Percentiles rank a stretch among this genome's conserved stretches.
Evolutionary conservation across 2,797 vertebrate species (phyloP).

Genomic region (Cossypha heuglini): DNA sequence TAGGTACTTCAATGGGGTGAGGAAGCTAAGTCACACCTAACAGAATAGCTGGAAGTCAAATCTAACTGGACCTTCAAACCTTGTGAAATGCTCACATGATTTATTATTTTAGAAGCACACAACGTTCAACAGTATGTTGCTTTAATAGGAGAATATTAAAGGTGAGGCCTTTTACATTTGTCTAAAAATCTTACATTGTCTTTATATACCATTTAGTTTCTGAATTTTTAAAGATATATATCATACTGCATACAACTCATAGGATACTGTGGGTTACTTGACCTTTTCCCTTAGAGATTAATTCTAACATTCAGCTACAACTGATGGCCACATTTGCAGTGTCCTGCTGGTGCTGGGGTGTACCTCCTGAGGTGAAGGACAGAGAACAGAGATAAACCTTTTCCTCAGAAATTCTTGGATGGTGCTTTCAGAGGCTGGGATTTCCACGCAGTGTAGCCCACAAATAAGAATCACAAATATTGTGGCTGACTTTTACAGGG

Average conservation of each 20-base stretch:
- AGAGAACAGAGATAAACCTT: background rate
- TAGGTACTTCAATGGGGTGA: background rate
- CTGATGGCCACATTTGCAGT: accelerated
- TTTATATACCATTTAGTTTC: background rate
- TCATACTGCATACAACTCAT: background rate
- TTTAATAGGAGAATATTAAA: background rate
- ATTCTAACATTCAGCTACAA: background rate
- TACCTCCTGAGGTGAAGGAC: background rate
- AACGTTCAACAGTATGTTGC: background rate
- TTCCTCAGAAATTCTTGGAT: background rate
- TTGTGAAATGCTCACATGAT: background rate
- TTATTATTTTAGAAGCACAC: background rate
- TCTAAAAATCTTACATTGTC: background rate
- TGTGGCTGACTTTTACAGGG: background rate
- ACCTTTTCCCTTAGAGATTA: background rate
- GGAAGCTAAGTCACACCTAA: background rate
- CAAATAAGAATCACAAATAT: background rate
- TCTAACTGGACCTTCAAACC: background rate
- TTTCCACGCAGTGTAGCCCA: accelerated
- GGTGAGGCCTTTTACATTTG: background rate
- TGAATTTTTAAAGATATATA: background rate
- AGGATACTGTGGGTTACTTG: background rate
- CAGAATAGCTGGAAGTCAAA: background rate
- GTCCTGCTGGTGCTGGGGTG: background rate
- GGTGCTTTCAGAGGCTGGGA: background rate